Base-by-base conservation (phyloP, 2,888 invertebrate genomes). In the Rhamnusium bicolor region DNA sequence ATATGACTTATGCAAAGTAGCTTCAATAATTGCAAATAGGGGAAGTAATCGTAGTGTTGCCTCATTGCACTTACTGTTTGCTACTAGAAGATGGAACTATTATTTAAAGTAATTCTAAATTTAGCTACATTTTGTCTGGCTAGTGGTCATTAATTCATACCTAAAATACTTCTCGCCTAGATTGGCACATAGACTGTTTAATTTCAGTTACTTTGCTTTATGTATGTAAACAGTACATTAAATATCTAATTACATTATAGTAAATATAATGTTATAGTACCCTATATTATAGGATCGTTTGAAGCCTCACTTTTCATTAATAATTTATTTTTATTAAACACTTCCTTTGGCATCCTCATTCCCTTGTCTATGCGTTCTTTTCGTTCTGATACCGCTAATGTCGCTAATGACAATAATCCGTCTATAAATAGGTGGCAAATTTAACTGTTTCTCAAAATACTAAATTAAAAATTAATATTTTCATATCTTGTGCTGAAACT, bases 261-360 rank as follows among this genome's bases (percentile, higher is more conserved):
- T 67, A 75, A 72, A 67, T 51, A 46, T 65, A 62, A 63, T 40
- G 27, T 65, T 74, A 68, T 69, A 58, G 71, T 67, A 71, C 74
- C 75, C 73, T 69, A 76, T 76, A 72, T 68, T 73, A 74, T 47
- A 56, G 75, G 77, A 80, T 81, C 79, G 75, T 72, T 74, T 79
- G 71, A 79, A 72, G 78, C 79, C 78, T 82, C 81, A 79, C 79
- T 79, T 85, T 84, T 83, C 81, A 84, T 82, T 83, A 81, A 81
- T 83, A 82, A 84, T 83, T 85, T 84, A 84, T 83, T 83, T 85
- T 85, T 84, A 85, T 85, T 85, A 84, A 83, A 83, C 83, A 84
- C 84, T 85, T 85, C 85, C 85, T 85, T 82, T 83, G 72, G 66
- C 73, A 76, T 81, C 77, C 80, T 79, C 77, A 79, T 80, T 79